Percentiles rank a stretch among this genome's conserved stretches.
Evolutionary conservation across 2,113 vertebrate genomes (phyloP).

Genomic region (Esox niger): DNA sequence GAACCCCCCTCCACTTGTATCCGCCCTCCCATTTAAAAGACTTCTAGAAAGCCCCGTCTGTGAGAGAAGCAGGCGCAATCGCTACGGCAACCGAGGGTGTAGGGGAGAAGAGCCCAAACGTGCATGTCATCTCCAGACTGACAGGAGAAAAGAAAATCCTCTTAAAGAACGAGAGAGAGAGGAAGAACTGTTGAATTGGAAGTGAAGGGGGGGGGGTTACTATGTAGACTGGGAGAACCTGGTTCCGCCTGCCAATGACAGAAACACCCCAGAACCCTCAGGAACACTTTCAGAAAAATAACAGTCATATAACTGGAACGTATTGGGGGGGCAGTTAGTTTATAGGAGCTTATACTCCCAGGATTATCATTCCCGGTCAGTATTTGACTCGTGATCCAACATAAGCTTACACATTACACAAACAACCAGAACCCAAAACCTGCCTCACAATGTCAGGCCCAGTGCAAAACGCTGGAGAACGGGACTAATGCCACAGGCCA

Average conservation of each 20-base stretch:
- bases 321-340: not conserved
- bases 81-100: slow-evolving; percentile 36
- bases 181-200: not conserved
- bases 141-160: slow-evolving; percentile 1
- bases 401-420: not conserved
- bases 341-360: not conserved
- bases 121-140: slow-evolving; percentile 25
- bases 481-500: no score
- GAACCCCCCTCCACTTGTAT: not conserved
- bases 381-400: not conserved
- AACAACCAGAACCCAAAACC: no score
- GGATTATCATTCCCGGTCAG: not conserved
- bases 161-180: not conserved
- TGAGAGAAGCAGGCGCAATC: slow-evolving; percentile 22
- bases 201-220: not conserved
- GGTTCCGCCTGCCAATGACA: no score
- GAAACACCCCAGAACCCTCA: no score
- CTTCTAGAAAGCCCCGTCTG: not conserved
- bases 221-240: no score
- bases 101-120: slow-evolving; percentile 3
- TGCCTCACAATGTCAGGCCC: not conserved
- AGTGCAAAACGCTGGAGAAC: no score
- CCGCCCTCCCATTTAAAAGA: not conserved
- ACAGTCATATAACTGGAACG: no score
- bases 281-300: no score